A percentile compares a stretch with the other conserved stretches of the same genome.
phyloP scores from a whole-genome alignment of 2,888 invertebrate species.

The Crematogaster levior region DNA sequence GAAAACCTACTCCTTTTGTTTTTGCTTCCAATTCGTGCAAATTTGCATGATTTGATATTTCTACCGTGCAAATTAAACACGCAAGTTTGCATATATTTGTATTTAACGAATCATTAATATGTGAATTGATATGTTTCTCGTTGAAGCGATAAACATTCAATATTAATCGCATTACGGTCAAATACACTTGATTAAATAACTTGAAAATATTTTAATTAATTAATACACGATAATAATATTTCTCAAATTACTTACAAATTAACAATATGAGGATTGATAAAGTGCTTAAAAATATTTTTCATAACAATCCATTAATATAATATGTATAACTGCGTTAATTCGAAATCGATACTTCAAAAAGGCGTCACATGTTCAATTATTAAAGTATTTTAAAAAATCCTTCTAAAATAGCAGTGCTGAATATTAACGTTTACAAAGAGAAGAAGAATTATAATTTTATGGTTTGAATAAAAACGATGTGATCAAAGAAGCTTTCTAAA shows the following conservation, averaged over 20 bases:
- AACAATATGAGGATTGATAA: neutral
- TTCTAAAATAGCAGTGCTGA: neutral
- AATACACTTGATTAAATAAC: slow-evolving; percentile 17
- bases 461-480: neutral
- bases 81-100: neutral
- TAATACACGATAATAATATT: slow-evolving; percentile 10
- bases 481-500: neutral
- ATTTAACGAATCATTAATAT: slow-evolving; percentile 28
- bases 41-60: slow-evolving; percentile 1
- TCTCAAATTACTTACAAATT: slow-evolving; percentile 12
- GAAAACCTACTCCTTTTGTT: neutral
- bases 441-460: neutral
- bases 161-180: slow-evolving; percentile 7
- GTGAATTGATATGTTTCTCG: neutral
- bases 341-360: neutral
- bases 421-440: neutral
- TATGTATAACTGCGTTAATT: neutral
- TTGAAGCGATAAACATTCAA: slow-evolving; percentile 16
- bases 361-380: neutral
- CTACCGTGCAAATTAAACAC: slow-evolving; percentile 9
- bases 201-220: slow-evolving; percentile 32
- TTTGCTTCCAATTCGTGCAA: neutral
- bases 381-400: neutral
- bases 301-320: neutral
- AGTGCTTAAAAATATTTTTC: neutral